Conservation (phyloP, 2,113 vertebrate species). For the Orcinus orca region DNA sequence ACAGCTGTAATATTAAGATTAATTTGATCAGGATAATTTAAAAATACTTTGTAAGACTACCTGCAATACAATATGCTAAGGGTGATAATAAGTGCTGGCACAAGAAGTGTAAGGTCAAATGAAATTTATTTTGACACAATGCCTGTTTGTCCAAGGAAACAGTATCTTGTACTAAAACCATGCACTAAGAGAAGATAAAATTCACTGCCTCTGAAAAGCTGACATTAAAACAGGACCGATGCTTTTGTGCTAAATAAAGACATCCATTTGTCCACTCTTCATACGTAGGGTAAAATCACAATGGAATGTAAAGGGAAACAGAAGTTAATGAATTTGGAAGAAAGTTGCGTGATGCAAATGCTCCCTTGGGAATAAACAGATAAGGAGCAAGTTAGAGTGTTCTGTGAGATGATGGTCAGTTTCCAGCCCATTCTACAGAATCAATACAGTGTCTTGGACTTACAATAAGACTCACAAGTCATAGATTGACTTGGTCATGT, state of each 20-base stretch:
- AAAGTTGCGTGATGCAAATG: constrained; percentile 33
- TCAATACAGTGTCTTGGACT: constrained; percentile 60
- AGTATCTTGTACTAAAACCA: constrained; percentile 16
- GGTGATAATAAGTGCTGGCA: neutral
- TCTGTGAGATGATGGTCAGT: constrained; percentile 64
- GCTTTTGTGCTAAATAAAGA: constrained; percentile 66
- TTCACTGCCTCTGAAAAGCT: constrained; percentile 57
- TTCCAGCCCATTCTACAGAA: constrained; percentile 65
- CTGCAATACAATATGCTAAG: neutral
- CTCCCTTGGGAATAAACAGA: constrained; percentile 50
- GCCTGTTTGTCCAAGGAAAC: constrained; percentile 23
- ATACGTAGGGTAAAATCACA: constrained; percentile 56
- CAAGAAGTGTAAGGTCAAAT: neutral
- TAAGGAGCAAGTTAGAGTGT: neutral
- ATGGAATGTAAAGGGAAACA: constrained; percentile 60
- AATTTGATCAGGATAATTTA: neutral
- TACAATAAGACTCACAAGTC: constrained; percentile 68
- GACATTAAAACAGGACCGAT: constrained; percentile 36
- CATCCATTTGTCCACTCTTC: constrained; percentile 57
- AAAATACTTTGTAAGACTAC: neutral
- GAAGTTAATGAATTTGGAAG: constrained; percentile 70
- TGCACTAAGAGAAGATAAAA: constrained; percentile 50
- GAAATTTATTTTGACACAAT: constrained; percentile 26
- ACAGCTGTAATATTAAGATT: neutral
- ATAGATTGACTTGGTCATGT: constrained; percentile 63